Conservation (phyloP, 2,797 vertebrate genomes). For the Alfaro cultratus region DNA sequence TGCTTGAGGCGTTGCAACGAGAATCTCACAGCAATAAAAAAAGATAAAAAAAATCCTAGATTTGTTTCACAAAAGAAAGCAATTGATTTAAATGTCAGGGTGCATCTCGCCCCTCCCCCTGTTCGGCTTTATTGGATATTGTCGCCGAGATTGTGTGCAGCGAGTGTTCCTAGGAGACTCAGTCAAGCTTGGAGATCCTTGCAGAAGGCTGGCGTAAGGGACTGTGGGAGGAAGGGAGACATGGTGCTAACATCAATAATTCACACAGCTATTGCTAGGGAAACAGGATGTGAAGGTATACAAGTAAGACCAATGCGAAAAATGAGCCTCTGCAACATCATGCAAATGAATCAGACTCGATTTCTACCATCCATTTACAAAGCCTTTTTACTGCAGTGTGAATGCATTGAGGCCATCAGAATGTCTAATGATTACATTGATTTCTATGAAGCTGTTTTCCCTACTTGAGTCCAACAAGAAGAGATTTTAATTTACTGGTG, state of each 20-base stretch:
- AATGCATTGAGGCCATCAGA: constrained; percentile 66
- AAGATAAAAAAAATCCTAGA: constrained; percentile 64
- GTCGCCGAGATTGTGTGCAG: constrained; percentile 67
- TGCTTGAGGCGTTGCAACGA: constrained; percentile 33
- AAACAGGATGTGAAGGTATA: constrained; percentile 77
- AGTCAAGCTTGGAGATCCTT: constrained; percentile 68
- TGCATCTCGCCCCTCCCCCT: constrained; percentile 63
- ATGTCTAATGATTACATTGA: constrained; percentile 74
- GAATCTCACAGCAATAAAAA: constrained; percentile 66
- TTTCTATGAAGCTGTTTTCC: constrained; percentile 60
- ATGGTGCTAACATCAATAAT: constrained; percentile 80
- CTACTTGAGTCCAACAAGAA: constrained; percentile 50
- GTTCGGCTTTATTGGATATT: constrained; percentile 77
- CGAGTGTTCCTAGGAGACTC: constrained; percentile 69
- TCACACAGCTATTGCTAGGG: constrained; percentile 76
- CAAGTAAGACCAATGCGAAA: constrained; percentile 53
- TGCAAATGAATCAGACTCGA: constrained; percentile 64
- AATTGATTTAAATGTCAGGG: constrained; percentile 82
- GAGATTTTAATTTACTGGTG: constrained; percentile 73
- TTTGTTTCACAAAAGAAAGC: constrained; percentile 61
- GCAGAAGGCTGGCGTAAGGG: constrained; percentile 63
- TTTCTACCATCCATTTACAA: constrained; percentile 55
- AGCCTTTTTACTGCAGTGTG: constrained; percentile 52
- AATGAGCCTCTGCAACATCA: constrained; percentile 52
- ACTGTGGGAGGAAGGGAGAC: constrained; percentile 57